Base-by-base conservation (phyloP, 1,140 invertebrate genomes). In the Sesamia nonagrioides region DNA sequence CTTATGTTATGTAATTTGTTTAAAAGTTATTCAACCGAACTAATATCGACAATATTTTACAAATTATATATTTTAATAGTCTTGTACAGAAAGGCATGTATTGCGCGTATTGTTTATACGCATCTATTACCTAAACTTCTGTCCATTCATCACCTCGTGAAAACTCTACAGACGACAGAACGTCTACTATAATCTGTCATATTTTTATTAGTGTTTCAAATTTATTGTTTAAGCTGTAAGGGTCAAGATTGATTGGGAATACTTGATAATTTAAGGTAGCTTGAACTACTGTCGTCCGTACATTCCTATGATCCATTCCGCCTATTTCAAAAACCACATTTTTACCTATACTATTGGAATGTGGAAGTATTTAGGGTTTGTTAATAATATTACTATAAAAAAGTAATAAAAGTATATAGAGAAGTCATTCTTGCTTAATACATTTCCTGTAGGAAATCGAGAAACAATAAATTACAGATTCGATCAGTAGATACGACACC, bases 1-100 rank as follows among this genome's bases (percentile, higher is more conserved):
- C 27, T 48, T 45, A 48, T 33, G 42, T 69, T 69, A 50, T 27
- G 13, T 69, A 69, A 69, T 69, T 27, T 33, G 18, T 15, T 2
- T 27, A 21, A 15, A 3, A 50, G 42, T n/a, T 48, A 27, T 48
- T 27, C 8, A 42, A 35, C 5, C 42, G 6, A n/a, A 6, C 37
- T 8, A 27, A 40, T 35, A n/a, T 13, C 15, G 15, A n/a, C 3
- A 37, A n/a, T 61, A 15, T 17, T 17, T 63, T 40, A 40, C 5
- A 0, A 48, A 27, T 27, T 13, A 45, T 45, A 45, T 3, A 45
- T 11, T 45, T 45, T 45, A 45, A 45, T 45, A 13, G 42, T 11
- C 11, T 6, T 45, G 3, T 45, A 45, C 42, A 13, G 42, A 45
- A 45, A 45, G 11, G 42, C 11, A 45, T 11, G 42, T 50, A 17